Percentiles rank a stretch among this genome's conserved stretches.
Evolutionary conservation across 2,797 vertebrate genomes (phyloP).

Genomic region (Sparidentex hasta): DNA sequence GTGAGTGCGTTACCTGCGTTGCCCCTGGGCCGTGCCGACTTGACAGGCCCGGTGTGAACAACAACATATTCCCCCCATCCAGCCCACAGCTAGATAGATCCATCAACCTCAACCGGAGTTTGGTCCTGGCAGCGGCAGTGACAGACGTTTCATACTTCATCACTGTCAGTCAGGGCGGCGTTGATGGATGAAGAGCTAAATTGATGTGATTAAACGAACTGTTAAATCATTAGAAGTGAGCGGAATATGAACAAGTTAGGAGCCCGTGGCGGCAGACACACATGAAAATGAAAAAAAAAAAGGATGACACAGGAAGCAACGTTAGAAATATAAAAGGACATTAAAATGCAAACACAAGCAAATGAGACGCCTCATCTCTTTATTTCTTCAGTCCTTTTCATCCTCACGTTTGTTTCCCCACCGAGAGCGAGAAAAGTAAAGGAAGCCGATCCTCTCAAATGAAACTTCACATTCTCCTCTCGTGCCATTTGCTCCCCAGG

Average conservation of each 20-base stretch:
- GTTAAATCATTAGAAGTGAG: slow-evolving; percentile 43
- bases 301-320: background rate
- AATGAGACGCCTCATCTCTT: background rate
- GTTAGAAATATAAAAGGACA: background rate
- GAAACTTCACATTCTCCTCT: slow-evolving; percentile 51
- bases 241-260: slow-evolving; percentile 5
- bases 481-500: slow-evolving; percentile 54
- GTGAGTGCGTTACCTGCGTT: slow-evolving; percentile 48
- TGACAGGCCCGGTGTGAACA: slow-evolving; percentile 67
- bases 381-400: slow-evolving; percentile 3
- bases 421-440: background rate
- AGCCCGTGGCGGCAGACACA: background rate
- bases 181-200: slow-evolving; percentile 66
- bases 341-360: background rate
- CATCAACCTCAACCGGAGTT: slow-evolving; percentile 61
- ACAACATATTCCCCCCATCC: slow-evolving; percentile 53
- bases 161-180: slow-evolving; percentile 60
- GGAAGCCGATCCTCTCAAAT: slow-evolving; percentile 53
- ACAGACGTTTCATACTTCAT: slow-evolving; percentile 62
- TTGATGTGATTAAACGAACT: slow-evolving; percentile 60
- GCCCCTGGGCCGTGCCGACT: slow-evolving; percentile 39
- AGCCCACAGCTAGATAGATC: slow-evolving; percentile 66
- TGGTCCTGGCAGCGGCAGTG: slow-evolving; percentile 56
- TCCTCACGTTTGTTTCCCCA: background rate
- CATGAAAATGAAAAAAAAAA: background rate